Conservation (phyloP, 53 echinoderm and acorn worm species). For the Luidia sarsii region DNA sequence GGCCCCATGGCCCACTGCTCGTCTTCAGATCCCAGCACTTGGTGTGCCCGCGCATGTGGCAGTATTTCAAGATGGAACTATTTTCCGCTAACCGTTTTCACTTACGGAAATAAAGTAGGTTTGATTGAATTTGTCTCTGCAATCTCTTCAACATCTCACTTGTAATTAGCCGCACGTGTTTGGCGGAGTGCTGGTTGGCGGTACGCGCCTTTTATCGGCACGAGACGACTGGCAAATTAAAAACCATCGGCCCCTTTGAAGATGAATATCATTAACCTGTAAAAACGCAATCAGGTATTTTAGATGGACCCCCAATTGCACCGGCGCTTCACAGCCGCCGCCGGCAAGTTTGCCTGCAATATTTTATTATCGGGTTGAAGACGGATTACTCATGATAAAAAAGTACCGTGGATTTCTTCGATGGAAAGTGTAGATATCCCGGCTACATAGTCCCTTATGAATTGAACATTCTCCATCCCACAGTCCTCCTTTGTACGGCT, state of each 20-base stretch:
- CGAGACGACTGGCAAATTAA: conserved; percentile 55
- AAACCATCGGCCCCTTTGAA: conserved; percentile 50
- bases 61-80: conserved; percentile 23
- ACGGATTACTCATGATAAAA: conserved; percentile 48
- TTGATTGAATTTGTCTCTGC: conserved; percentile 51
- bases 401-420: conserved; percentile 40
- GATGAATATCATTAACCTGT: conserved; percentile 63
- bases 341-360: conserved; percentile 35
- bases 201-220: conserved; percentile 52
- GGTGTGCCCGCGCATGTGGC: too few relatives aligned
- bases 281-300: conserved; percentile 60
- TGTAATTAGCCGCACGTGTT: conserved; percentile 62
- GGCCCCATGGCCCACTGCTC: too few relatives aligned
- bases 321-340: conserved; percentile 56
- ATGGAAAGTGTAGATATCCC: conserved; percentile 53
- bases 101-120: conserved; percentile 52
- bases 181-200: conserved; percentile 51
- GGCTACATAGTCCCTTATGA: conserved; percentile 31
- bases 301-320: conserved; percentile 42
- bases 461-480: conserved; percentile 26
- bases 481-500: background rate
- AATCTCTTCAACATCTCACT: conserved; percentile 58
- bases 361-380: conserved; percentile 48
- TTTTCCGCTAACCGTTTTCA: conserved; percentile 40
- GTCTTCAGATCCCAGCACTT: too few relatives aligned